A percentile compares a stretch with the other conserved stretches of the same genome.
Evolutionary conservation across 2,797 vertebrate genomes (phyloP).

Genomic region (Melanotaenia maccullochi): DNA sequence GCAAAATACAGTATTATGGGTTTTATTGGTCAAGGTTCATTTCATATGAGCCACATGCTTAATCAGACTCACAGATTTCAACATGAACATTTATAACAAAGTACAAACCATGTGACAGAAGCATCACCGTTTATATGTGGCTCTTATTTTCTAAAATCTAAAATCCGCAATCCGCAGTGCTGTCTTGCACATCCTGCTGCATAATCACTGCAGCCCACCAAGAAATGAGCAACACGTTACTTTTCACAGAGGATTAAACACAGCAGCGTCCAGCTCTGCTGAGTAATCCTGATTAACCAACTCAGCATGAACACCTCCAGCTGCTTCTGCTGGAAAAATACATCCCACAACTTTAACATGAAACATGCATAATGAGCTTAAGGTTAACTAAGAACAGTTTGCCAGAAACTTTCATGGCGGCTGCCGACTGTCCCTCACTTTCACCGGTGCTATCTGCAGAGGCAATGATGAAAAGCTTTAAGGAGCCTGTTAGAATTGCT

Average conservation of each 20-base stretch:
- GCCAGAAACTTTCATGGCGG: conserved; percentile 40
- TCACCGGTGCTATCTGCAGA: conserved; percentile 15
- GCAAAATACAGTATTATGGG: conserved; percentile 35
- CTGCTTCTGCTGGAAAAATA: conserved; percentile 46
- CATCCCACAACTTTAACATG: conserved; percentile 39
- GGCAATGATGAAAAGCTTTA: conserved; percentile 44
- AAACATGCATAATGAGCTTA: conserved; percentile 58
- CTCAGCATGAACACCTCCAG: conserved; percentile 64
- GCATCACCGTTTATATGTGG: conserved; percentile 12
- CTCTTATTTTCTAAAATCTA: background rate
- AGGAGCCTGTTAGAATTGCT: conserved; percentile 27
- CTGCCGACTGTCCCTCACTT: conserved; percentile 5
- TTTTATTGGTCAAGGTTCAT: conserved; percentile 24
- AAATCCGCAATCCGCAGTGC: background rate
- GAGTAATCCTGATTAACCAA: conserved; percentile 75
- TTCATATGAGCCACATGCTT: conserved; percentile 9
- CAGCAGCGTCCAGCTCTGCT: conserved; percentile 58
- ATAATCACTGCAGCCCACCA: conserved; percentile 53
- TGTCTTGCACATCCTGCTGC: conserved; percentile 36
- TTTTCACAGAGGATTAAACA: conserved; percentile 68
- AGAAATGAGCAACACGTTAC: conserved; percentile 62
- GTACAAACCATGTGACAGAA: conserved; percentile 9
- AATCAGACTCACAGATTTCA: conserved; percentile 3
- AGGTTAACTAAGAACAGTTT: conserved; percentile 34
- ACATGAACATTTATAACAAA: conserved; percentile 10